phyloP scores from a whole-genome alignment of 92 coral and sea anemone genomes.

The Phenganax stokvisi region DNA sequence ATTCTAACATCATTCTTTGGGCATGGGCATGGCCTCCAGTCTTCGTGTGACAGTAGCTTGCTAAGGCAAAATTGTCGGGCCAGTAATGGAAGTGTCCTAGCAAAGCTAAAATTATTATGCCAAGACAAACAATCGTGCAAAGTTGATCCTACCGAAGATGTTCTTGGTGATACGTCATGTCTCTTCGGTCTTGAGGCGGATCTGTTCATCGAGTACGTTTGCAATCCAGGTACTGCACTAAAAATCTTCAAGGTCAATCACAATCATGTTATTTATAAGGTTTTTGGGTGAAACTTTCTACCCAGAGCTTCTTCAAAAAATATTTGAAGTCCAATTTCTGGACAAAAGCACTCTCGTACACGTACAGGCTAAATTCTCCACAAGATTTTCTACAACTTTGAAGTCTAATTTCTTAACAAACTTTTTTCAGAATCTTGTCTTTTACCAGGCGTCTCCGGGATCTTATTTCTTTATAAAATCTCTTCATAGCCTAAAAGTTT shows the following conservation, averaged over 20 bases:
- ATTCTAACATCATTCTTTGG: slow-evolving; percentile 45
- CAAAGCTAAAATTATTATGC: slow-evolving; percentile 50
- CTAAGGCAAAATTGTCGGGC: slow-evolving; percentile 52
- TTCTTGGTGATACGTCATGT: slow-evolving; percentile 55
- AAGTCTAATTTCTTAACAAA: too few relatives aligned
- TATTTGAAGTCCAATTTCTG: too few relatives aligned
- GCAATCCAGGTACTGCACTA: slow-evolving; percentile 44
- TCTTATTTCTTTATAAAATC: too few relatives aligned
- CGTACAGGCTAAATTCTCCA: too few relatives aligned
- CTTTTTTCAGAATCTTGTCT: too few relatives aligned
- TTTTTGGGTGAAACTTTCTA: neutral
- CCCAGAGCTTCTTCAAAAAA: too few relatives aligned
- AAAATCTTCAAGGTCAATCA: neutral
- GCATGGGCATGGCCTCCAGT: slow-evolving; percentile 49
- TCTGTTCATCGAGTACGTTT: slow-evolving; percentile 46
- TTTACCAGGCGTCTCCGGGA: too few relatives aligned
- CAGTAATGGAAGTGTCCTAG: neutral
- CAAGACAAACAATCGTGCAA: slow-evolving; percentile 43
- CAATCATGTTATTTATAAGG: neutral
- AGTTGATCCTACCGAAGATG: slow-evolving; percentile 43
- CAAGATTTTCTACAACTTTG: too few relatives aligned
- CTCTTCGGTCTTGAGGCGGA: slow-evolving; percentile 54
- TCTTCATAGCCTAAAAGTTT: too few relatives aligned
- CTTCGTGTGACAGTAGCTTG: slow-evolving; percentile 48
- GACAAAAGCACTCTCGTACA: too few relatives aligned